Evolutionary conservation across 2,888 invertebrate species (phyloP).

Genomic region (Plagodis pulveraria): DNA sequence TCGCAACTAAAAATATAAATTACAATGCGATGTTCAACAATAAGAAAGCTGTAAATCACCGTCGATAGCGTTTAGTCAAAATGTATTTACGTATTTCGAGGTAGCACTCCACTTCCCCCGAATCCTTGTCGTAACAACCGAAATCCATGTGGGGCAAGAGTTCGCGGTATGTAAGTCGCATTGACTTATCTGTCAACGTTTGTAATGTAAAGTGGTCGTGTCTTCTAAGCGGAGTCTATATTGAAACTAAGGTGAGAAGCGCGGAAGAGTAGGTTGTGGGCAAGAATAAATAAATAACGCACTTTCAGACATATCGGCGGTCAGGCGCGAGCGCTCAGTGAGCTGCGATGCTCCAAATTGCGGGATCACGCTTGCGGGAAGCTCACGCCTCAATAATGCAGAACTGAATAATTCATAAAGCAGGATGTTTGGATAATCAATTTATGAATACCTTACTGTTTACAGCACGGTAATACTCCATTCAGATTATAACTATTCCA

Average conservation of each 20-base stretch:
- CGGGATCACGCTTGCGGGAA: constrained; percentile 62
- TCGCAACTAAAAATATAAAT: constrained; percentile 84
- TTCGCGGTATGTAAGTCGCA: constrained; percentile 59
- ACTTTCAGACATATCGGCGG: constrained; percentile 75
- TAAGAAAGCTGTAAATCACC: constrained; percentile 68
- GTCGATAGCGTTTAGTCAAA: constrained; percentile 69
- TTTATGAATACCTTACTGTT: constrained; percentile 57
- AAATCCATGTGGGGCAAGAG: constrained; percentile 82
- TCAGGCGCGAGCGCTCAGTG: constrained; percentile 67
- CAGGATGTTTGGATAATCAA: constrained; percentile 76
- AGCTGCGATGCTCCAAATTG: constrained; percentile 71
- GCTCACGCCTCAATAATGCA: constrained; percentile 45
- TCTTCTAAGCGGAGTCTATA: constrained; percentile 74
- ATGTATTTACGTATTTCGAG: constrained; percentile 87
- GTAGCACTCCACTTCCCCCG: constrained; percentile 89
- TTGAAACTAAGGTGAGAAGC: constrained; percentile 71
- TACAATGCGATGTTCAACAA: constrained; percentile 78
- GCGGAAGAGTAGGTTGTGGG: constrained; percentile 65
- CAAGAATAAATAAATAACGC: constrained; percentile 80
- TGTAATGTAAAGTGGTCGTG: constrained; percentile 60
- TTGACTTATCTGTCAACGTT: constrained; percentile 59
- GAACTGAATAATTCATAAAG: constrained; percentile 55
- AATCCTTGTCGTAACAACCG: constrained; percentile 87
- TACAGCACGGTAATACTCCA: constrained; percentile 33
- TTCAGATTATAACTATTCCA: constrained; percentile 22